Conservation (phyloP, 64 coral and sea anemone genomes). For the Cladopsammia gracilis region DNA sequence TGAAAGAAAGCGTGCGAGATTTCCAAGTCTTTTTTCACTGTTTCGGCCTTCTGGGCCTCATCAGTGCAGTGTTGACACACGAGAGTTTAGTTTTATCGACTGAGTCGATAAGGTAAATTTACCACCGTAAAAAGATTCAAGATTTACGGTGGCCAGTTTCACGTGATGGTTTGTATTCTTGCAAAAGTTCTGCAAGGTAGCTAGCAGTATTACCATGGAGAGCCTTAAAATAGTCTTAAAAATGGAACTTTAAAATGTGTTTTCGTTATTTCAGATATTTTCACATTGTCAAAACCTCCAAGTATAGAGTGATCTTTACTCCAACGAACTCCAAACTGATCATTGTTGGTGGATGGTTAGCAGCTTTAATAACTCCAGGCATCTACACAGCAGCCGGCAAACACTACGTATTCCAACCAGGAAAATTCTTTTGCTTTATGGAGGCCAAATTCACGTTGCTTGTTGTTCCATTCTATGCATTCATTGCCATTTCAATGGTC, state of each 20-base stretch:
- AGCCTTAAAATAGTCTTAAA: no score
- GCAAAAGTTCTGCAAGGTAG: no score
- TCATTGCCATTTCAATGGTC: constrained; percentile 37
- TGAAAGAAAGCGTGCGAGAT: no score
- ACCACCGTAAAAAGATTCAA: no score
- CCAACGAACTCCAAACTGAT: constrained; percentile 13
- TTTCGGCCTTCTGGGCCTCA: no score
- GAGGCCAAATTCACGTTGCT: constrained; percentile 13
- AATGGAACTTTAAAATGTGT: not conserved
- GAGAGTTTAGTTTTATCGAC: no score
- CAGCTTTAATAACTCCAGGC: constrained; percentile 14
- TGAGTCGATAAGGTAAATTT: no score
- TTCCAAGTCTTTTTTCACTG: no score
- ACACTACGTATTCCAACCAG: constrained; percentile 41
- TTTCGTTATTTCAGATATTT: constrained; percentile 31
- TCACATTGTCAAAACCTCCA: constrained; percentile 24
- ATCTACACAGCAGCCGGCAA: constrained; percentile 26
- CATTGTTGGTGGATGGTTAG: not conserved
- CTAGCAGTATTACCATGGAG: no score
- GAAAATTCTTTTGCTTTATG: constrained; percentile 42
- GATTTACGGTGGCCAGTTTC: no score
- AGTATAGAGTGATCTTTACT: constrained; percentile 26
- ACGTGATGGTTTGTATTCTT: no score
- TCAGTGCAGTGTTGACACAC: no score
- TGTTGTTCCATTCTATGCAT: constrained; percentile 8